A percentile compares a stretch with the other conserved stretches of the same genome.
phyloP scores from a whole-genome alignment of 1,140 invertebrate species.

The Drosophila littoralis region DNA sequence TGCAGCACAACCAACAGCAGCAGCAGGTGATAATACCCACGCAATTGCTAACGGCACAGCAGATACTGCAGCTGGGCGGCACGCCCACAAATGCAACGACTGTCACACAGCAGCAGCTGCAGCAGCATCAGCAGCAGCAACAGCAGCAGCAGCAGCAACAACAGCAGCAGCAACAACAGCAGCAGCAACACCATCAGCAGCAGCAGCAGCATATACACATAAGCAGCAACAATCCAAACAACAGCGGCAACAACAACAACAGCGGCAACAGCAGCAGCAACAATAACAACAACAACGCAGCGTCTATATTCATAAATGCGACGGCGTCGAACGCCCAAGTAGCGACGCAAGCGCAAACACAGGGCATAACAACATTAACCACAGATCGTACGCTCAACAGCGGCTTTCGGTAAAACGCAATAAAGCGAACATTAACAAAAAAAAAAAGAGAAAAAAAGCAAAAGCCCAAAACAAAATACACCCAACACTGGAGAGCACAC shows the following conservation, averaged over 20 bases:
- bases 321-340: constrained; percentile 45
- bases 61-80: constrained; percentile 60
- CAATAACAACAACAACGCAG: constrained; percentile 29
- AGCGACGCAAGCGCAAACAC: constrained; percentile 47
- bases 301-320: constrained; percentile 66
- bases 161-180: constrained; percentile 48
- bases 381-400: constrained; percentile 56
- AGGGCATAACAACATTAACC: constrained; percentile 43
- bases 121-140: constrained; percentile 48
- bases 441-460: too few relatives aligned
- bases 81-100: constrained; percentile 45
- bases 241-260: constrained; percentile 10
- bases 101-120: constrained; percentile 60
- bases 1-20: constrained; percentile 85
- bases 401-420: constrained; percentile 62
- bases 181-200: constrained; percentile 40
- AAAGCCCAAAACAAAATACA: constrained; percentile 19
- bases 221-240: constrained; percentile 10
- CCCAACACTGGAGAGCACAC: background rate
- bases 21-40: constrained; percentile 78
- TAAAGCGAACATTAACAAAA: too few relatives aligned
- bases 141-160: constrained; percentile 54
- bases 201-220: constrained; percentile 19
- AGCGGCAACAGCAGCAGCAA: constrained; percentile 11
- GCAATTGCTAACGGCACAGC: constrained; percentile 65